Conservation (phyloP, 92 coral and sea anemone genomes). For the Umimayanthus chanpuru region DNA sequence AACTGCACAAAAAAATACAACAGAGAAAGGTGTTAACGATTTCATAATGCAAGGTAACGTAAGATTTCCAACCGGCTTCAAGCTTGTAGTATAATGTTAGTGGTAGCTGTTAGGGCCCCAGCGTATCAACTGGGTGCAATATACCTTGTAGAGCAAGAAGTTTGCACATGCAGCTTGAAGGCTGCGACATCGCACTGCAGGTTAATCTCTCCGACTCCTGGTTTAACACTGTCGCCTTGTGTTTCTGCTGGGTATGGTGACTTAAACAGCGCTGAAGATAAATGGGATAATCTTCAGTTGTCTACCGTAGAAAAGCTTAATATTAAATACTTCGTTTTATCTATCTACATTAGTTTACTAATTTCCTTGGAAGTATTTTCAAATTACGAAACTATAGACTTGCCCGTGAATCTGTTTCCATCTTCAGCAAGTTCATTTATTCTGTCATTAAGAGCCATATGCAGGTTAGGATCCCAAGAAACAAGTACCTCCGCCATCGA, state of each 20-base stretch:
- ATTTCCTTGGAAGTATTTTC: background rate
- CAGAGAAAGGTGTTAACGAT: too few species aligned
- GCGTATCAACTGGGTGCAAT: background rate
- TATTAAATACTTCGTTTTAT: too few species aligned
- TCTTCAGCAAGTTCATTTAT: conserved; percentile 83
- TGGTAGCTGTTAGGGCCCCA: too few species aligned
- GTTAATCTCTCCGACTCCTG: conserved; percentile 4
- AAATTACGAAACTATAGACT: background rate
- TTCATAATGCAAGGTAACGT: background rate
- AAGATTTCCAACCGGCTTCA: too few species aligned
- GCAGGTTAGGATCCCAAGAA: conserved; percentile 84
- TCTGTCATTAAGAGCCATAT: conserved; percentile 96
- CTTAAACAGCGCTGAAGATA: conserved; percentile 3
- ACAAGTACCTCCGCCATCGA: conserved; percentile 64
- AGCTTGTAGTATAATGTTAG: too few species aligned
- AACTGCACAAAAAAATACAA: conserved; percentile 55
- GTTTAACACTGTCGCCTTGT: background rate
- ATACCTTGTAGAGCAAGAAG: conserved; percentile 81
- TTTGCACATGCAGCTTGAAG: conserved; percentile 74
- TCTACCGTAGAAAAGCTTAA: background rate
- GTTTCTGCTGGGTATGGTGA: background rate
- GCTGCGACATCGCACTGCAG: conserved; percentile 61
- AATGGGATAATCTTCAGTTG: background rate
- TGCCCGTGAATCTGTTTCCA: conserved; percentile 67
- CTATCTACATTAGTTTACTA: background rate